Conservation (phyloP, 2,888 invertebrate genomes). For the Spisula subtruncata region DNA sequence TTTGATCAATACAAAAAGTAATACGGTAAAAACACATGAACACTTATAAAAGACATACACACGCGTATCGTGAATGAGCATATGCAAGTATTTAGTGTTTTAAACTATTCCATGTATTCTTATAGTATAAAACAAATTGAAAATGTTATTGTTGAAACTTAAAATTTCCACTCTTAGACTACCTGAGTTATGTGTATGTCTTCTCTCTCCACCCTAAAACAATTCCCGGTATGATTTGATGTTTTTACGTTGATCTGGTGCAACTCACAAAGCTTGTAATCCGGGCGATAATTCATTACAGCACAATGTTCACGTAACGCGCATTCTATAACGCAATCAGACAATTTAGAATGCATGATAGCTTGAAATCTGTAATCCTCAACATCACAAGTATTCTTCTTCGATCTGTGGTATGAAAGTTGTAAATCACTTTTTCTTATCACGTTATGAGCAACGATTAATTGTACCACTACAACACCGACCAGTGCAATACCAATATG, state of each 20-base stretch:
- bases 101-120: too few relatives aligned
- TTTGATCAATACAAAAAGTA: too few relatives aligned
- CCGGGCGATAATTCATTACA: not conserved
- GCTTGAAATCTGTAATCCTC: conserved; percentile 6
- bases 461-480: not conserved
- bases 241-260: not conserved
- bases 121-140: too few relatives aligned
- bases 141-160: too few relatives aligned
- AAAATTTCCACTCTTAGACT: too few relatives aligned
- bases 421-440: not conserved
- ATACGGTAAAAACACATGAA: too few relatives aligned
- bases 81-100: too few relatives aligned
- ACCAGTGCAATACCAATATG: not conserved
- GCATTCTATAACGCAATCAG: not conserved
- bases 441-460: not conserved
- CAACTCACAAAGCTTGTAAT: not conserved
- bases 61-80: too few relatives aligned
- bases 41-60: too few relatives aligned
- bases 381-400: not conserved
- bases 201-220: not conserved
- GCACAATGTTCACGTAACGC: not conserved
- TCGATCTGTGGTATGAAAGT: not conserved
- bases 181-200: not conserved
- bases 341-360: not conserved
- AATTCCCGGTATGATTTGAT: not conserved